phyloP scores from a whole-genome alignment of 2,888 invertebrate genomes.

The Coecobrya sp. region DNA sequence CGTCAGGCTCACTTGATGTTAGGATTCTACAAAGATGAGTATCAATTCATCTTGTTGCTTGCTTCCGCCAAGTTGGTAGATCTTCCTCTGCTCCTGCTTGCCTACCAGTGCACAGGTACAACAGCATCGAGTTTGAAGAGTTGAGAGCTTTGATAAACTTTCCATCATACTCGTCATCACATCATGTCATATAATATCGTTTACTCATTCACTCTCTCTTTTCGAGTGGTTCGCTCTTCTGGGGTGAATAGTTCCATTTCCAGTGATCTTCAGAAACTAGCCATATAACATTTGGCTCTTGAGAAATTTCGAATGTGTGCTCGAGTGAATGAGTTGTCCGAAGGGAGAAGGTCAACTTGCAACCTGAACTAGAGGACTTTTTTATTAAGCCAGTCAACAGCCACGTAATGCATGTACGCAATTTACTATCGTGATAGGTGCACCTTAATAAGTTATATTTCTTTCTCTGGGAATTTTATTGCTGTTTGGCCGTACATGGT shows the following conservation, averaged over 20 bases:
- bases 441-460: neutral
- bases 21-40: conserved; percentile 72
- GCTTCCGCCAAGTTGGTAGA: neutral
- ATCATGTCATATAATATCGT: neutral
- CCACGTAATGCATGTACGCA: neutral
- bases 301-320: neutral
- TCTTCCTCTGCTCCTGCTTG: neutral
- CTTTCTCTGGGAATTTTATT: neutral
- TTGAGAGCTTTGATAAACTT: conserved; percentile 46
- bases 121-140: neutral
- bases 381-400: neutral
- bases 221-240: conserved; percentile 16
- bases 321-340: neutral
- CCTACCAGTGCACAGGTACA: neutral
- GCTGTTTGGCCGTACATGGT: neutral
- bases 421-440: neutral
- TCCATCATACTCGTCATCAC: conserved; percentile 40
- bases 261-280: neutral
- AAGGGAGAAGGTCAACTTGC: conserved; percentile 7
- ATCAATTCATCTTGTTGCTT: conserved; percentile 69
- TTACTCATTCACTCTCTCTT: conserved; percentile 3
- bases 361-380: neutral
- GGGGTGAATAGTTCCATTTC: neutral
- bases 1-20: conserved; percentile 67
- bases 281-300: neutral